Conservation (phyloP, 2,888 invertebrate genomes). For the Andrena minutula region DNA sequence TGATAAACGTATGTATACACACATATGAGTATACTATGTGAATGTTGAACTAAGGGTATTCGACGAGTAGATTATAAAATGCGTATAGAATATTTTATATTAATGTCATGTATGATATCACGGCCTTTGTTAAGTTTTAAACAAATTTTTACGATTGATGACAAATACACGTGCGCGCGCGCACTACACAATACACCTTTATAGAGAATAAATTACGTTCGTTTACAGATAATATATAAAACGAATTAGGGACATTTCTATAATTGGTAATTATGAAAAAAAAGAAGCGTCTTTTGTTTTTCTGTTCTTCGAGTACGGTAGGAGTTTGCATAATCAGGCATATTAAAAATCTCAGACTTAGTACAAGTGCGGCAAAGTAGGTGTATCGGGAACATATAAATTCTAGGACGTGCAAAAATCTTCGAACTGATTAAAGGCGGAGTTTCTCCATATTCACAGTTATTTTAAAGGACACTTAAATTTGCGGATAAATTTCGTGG, state of each 20-base stretch:
- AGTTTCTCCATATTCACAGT: no score
- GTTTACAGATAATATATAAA: conserved; percentile 44
- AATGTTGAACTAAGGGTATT: conserved; percentile 52
- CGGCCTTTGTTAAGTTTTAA: conserved; percentile 67
- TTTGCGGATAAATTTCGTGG: no score
- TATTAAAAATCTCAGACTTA: no score
- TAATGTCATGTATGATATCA: conserved; percentile 60
- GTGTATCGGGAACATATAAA: no score
- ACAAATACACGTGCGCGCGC: conserved; percentile 53
- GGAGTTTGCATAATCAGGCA: no score
- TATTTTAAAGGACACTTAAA: no score
- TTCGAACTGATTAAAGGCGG: no score
- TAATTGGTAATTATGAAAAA: neutral
- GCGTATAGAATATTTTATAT: conserved; percentile 59
- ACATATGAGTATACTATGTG: conserved; percentile 23
- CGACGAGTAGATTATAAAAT: conserved; percentile 57
- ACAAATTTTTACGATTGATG: conserved; percentile 64
- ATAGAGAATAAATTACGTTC: conserved; percentile 61
- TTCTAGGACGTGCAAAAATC: no score
- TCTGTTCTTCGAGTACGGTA: neutral
- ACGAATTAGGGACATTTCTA: conserved; percentile 37
- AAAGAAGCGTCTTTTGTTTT: neutral
- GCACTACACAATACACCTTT: conserved; percentile 42
- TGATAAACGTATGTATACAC: conserved; percentile 22
- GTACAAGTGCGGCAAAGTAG: no score